Evolutionary conservation across 2,797 vertebrate genomes (phyloP).

Genomic region (Anguilla megastoma): DNA sequence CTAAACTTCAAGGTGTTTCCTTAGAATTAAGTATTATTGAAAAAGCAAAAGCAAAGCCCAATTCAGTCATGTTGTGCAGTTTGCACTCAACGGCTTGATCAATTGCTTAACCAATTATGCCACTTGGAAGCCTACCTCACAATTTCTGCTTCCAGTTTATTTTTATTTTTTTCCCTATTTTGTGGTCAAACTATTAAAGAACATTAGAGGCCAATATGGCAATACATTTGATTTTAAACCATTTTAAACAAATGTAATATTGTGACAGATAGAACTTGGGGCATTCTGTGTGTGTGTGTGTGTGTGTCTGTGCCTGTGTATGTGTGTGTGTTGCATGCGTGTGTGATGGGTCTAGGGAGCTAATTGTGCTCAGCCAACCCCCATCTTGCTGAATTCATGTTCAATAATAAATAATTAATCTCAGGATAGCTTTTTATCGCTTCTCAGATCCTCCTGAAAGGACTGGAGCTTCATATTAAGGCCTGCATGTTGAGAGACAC

Average conservation of each 20-base stretch:
- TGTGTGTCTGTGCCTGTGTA: neutral
- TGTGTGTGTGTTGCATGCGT: neutral
- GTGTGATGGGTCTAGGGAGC: neutral
- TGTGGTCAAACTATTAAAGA: neutral
- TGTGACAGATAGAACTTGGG: neutral
- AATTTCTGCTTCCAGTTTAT: neutral
- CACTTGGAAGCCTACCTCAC: neutral
- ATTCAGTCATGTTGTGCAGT: neutral
- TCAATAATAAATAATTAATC: neutral
- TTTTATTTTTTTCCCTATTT: neutral
- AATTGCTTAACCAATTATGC: neutral
- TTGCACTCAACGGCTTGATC: neutral
- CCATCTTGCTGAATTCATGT: neutral
- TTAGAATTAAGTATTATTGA: neutral
- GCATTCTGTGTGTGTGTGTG: neutral
- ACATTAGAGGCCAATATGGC: neutral
- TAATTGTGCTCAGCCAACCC: neutral
- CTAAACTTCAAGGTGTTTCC: too few species aligned
- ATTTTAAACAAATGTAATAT: neutral
- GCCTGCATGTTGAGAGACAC: neutral
- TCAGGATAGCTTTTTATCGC: neutral
- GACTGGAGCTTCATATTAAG: neutral
- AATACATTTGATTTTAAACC: neutral
- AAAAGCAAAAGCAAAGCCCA: neutral
- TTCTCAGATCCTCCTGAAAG: neutral